Evolutionary conservation across 2,888 invertebrate species (phyloP), one percentile per base, ranked within the genome.

Genomic region (Apamea monoglypha): DNA sequence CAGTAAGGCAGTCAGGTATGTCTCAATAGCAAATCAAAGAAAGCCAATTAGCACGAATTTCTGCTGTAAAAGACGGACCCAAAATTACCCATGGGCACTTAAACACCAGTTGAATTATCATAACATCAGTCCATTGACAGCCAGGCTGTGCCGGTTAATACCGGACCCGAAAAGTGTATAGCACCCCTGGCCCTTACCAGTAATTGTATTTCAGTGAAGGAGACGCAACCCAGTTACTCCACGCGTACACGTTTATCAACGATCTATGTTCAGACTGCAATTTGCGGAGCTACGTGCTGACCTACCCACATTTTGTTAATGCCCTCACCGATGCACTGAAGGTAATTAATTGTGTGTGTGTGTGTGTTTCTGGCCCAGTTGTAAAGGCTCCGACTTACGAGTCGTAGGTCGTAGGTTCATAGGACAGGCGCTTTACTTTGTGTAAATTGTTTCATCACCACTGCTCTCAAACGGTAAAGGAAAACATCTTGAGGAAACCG

Each of bases 241-340:
- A 97, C 80, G 95, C 96, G 0, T 95, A 95, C 88, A 96, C 96
- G 0, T 96, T 97, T 75, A 90, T 97, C 67, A 95, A 94, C 56
- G 97, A 97, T 59, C 88, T 97, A 16, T 96, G 95, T 81, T 85
- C 91, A 0, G 96, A 97, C 89, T 89, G 78, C 50, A 95, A 94
- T 70, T 87, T 97, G 40, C 91, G 92, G 6, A 90, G 91, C 59
- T 95, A 93, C 77, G 96, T 97, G 61, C 81, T 95, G 1, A 93
- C 94, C 1, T 97, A 97, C 85, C 94, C 95, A 5, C 85, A 95
- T 73, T 96, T 96, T 74, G 88, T 90, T 18, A 84, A 87, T 1
- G 88, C 94, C 0, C 90, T 97, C 12, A 90, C 91, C 10, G 95
- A 95, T 8, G 92, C 93, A 18, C 82, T 97, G 3, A 94, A 94